Base-by-base conservation (phyloP, 1,140 invertebrate genomes). In the Neodiprion virginianus region DNA sequence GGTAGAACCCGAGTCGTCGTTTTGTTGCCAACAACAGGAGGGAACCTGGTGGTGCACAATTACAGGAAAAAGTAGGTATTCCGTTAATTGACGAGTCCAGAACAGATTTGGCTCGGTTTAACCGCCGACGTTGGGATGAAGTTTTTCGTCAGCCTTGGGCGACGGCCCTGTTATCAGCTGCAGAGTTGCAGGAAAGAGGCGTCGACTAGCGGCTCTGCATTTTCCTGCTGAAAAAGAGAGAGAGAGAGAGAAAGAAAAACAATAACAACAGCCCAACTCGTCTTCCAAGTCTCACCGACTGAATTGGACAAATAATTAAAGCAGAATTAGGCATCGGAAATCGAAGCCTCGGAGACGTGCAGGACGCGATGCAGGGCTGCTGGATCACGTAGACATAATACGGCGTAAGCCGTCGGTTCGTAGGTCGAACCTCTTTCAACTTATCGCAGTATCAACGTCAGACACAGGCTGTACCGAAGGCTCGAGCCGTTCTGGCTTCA, bases 371-470 rank as follows among this genome's bases (percentile, higher is more conserved):
- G 4, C 17, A 21, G 17, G n/a, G 11, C 11, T 61, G 8, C 53
- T 2, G 28, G 53, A 61, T 61, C n/a, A 61, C 53, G 53, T 61
- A 61, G 53, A 61, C 53, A 17, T 14, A 61, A 61, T 61, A 61
- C 53, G n/a, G 53, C 53, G 53, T 61, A 61, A 61, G 0, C 84
- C 83, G 80, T 82, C 81, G 82, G 80, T 83, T 76, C 85, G 86
- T 84, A 86, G 84, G 81, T 84, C 81, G 81, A 83, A 82, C 82
- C 84, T 88, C 86, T 88, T 88, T 88, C 86, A 88, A 87, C 86
- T 88, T 88, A 88, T 88, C 87, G 81, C 81, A 83, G 85, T 87
- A 88, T 88, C 87, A 88, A 88, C 86, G 87, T 88, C 87, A 88
- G 87, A 87, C 82, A 82, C 87, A 87, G 84, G 71, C 74, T 75